These are phyloP conservation scores for Seriola aureovittata DNA, from an alignment of 2,113 vertebrate species.

Conservation along the genomic window DNA sequence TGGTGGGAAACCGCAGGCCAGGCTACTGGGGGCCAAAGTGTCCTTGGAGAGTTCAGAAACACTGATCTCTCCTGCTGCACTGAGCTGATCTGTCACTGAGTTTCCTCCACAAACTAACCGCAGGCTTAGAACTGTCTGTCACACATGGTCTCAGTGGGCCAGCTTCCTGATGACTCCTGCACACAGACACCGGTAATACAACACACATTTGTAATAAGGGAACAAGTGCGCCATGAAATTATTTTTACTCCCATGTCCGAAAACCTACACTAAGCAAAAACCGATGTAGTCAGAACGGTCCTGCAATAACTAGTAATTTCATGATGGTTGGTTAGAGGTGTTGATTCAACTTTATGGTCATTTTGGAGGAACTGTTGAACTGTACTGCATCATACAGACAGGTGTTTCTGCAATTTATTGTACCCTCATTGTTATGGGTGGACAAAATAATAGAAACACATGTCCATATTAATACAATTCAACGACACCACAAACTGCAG, in stretches of 20 bases:
- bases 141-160: constrained; percentile 49
- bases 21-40: constrained; percentile 29
- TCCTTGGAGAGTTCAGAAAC: constrained; percentile 45
- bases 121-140: constrained; percentile 76
- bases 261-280: not conserved
- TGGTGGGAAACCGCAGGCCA: constrained; percentile 34
- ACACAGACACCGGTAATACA: not conserved
- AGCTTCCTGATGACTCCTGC: constrained; percentile 71
- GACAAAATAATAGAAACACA: too few relatives aligned
- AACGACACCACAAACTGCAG: too few relatives aligned
- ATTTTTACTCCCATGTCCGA: constrained; percentile 22
- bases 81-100: constrained; percentile 82
- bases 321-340: too few relatives aligned
- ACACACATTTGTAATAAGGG: constrained; percentile 19
- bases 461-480: too few relatives aligned
- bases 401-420: too few relatives aligned
- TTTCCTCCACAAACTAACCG: constrained; percentile 81
- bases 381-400: too few relatives aligned
- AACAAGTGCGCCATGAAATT: not conserved
- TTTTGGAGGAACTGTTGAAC: too few relatives aligned
- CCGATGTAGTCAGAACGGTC: not conserved
- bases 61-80: constrained; percentile 74
- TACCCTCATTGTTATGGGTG: too few relatives aligned
- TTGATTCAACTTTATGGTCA: too few relatives aligned
- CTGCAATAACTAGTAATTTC: not conserved